Conservation (phyloP, 2,797 vertebrate species). For the Ctenopoma multispine region DNA sequence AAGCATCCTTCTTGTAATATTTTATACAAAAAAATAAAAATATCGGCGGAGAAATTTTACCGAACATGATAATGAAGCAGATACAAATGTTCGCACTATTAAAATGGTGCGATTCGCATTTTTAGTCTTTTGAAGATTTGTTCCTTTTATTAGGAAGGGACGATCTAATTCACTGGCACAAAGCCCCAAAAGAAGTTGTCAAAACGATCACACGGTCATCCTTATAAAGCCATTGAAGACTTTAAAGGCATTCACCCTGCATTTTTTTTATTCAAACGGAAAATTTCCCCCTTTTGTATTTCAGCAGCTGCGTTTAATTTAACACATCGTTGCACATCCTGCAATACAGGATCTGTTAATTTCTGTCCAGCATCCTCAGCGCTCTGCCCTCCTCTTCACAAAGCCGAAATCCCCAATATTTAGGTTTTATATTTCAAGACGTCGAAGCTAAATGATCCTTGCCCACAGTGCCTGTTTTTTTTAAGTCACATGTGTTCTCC, state of each 20-base stretch:
- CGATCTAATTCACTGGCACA: conserved; percentile 30
- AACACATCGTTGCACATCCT: conserved; percentile 90
- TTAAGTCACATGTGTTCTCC: conserved; percentile 79
- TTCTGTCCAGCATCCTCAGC: conserved; percentile 75
- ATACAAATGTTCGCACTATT: neutral
- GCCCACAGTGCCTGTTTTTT: conserved; percentile 73
- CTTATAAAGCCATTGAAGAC: conserved; percentile 52
- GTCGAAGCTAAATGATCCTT: conserved; percentile 86
- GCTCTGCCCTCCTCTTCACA: conserved; percentile 56
- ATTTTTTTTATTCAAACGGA: conserved; percentile 70
- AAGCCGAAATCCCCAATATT: conserved; percentile 85
- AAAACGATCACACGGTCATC: conserved; percentile 56
- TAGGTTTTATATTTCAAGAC: conserved; percentile 84
- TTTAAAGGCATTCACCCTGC: conserved; percentile 60
- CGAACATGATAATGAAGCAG: neutral
- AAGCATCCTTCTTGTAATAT: neutral
- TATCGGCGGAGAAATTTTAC: neutral
- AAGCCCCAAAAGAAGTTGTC: conserved; percentile 52
- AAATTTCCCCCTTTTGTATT: conserved; percentile 71
- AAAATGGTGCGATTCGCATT: neutral
- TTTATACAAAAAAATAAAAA: conserved; percentile 32
- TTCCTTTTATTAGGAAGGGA: conserved; percentile 24
- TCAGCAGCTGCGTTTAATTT: conserved; percentile 89
- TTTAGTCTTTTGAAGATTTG: neutral
- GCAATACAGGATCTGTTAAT: conserved; percentile 86